Base-by-base conservation (phyloP, 2,113 vertebrate genomes). In the Onychostruthus taczanowskii region DNA sequence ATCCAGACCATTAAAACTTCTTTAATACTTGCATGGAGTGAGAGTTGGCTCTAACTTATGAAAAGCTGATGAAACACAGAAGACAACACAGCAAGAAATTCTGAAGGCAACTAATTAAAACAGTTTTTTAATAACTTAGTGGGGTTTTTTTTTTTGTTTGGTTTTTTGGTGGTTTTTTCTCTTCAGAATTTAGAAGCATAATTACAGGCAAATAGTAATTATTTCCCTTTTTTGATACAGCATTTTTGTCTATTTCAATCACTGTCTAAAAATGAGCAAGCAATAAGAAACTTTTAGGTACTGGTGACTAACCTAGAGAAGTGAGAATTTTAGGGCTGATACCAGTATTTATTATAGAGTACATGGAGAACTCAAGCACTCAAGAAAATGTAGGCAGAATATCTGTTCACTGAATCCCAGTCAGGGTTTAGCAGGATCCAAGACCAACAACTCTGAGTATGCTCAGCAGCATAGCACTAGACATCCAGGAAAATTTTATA, bases 1-100 rank as follows among this genome's bases (percentile, higher is more conserved):
- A 95, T 91, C 82, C 66, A 95, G 67, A 61, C 74, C 76, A 84
- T 94, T 95, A 87, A 94, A 95, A 96, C 30, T 93, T 88, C 80
- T 94, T 95, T 92, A 97, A 87, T 92, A 88, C 53, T 92, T 84
- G 17, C 62, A 68, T 37, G 33, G 47, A 68, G 68, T 23, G 46
- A 93, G 76, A 93, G 33, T 46, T 11, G 5, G 37, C 49, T 87
- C 41, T 69, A 86, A 66, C 49, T 91, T 84, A 69, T 16, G 20
- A 93, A 91, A 89, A 87, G 28, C 44, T 77, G 23, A 23, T 80
- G 80, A 87, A 96, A 89, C 44, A 55, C 16, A 74, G 18, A 74
- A 88, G 72, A 86, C 53, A 95, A 74, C n/a, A 66, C 10, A 87
- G 59, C 31, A 83, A 79, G 46, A 85, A 90, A 70, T 84, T 87